These are phyloP conservation scores for Melanargia galathea DNA, from an alignment of 2,888 invertebrate species.

Conservation along the genomic window DNA sequence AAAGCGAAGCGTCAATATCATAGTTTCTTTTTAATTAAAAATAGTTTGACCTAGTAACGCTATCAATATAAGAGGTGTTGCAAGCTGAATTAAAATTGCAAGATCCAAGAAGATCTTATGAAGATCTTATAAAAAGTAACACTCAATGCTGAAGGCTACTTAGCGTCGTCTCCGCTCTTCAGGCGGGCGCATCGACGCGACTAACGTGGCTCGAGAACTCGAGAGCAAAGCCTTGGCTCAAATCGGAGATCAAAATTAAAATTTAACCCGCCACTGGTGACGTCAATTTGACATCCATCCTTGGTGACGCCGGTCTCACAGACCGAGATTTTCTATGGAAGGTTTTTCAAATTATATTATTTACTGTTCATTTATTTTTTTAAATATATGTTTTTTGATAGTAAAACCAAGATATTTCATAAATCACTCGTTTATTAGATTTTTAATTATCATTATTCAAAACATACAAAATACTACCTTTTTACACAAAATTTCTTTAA, in stretches of 20 bases:
- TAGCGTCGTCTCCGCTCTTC: slow-evolving; percentile 21
- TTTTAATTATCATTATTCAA: too few relatives aligned
- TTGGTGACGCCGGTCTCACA: too few relatives aligned
- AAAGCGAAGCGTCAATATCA: neutral
- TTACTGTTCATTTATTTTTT: too few relatives aligned
- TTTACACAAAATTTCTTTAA: too few relatives aligned
- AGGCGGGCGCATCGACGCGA: slow-evolving; percentile 32
- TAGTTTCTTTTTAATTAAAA: neutral
- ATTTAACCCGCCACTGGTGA: too few relatives aligned
- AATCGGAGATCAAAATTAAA: slow-evolving; percentile 6
- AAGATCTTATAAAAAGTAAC: slow-evolving; percentile 42
- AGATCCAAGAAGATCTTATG: slow-evolving; percentile 34
- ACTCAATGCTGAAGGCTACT: slow-evolving; percentile 40
- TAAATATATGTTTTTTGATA: too few relatives aligned
- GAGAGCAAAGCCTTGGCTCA: slow-evolving; percentile 9
- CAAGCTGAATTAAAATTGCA: slow-evolving; percentile 31
- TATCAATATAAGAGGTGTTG: slow-evolving; percentile 9
- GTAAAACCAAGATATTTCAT: too few relatives aligned
- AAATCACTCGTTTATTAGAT: too few relatives aligned
- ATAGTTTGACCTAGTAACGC: slow-evolving; percentile 12
- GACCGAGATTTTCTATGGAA: too few relatives aligned
- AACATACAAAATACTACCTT: too few relatives aligned
- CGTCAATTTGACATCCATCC: too few relatives aligned
- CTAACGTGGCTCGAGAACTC: slow-evolving; percentile 27
- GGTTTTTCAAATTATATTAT: too few relatives aligned